Evolutionary conservation across 2,113 vertebrate genomes (phyloP), one percentile per base, ranked within the genome.

Genomic region (Neomonachus schauinslandi): DNA sequence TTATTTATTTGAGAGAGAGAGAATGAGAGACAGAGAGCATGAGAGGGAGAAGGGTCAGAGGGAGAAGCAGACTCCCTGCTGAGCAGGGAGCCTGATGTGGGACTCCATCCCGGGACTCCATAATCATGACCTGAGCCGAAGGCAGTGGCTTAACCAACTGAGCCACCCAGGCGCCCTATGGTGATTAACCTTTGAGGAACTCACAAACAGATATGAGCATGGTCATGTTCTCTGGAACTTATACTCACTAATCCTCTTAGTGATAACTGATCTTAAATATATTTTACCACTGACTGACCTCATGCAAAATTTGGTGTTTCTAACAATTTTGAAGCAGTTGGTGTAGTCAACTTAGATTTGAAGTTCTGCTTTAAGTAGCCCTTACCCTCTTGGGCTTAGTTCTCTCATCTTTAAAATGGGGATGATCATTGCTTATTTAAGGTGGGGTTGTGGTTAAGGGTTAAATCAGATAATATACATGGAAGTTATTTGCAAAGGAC

Each of bases 391-490:
- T 36, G 22, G 71, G 10, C 1, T 97, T 89, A 76, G 4, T 91
- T 95, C 95, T 95, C 36, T 94, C 59, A 63, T 61, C 13, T 89
- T 15, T 92, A 36, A 92, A 85, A 81, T 76, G 18, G 24, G 24
- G 19, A 21, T 63, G 28, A 67, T 63, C 49, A 89, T 77, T 61
- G 36, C 22, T 24, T 91, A 69, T 72, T 91, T 93, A 69, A 69
- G 61, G 55, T 89, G 33, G 51, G 19, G 31, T 49, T 95, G 16
- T 49, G 65, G 67, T 83, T 86, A 76, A 76, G 51, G 18, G 77
- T 88, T 63, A 81, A 76, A 67, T 76, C 53, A 95, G 24, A 28
- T 87, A 22, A 65, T 82, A 91, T 53, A 42, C 33, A 46, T n/a
- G 28, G 71, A 96, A 28, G 46, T 65, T 89, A 67, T 89, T 96